Evolutionary conservation across 2,797 vertebrate genomes (phyloP), one percentile per base, ranked within the genome.

Genomic region (Erpetoichthys calabaricus): DNA sequence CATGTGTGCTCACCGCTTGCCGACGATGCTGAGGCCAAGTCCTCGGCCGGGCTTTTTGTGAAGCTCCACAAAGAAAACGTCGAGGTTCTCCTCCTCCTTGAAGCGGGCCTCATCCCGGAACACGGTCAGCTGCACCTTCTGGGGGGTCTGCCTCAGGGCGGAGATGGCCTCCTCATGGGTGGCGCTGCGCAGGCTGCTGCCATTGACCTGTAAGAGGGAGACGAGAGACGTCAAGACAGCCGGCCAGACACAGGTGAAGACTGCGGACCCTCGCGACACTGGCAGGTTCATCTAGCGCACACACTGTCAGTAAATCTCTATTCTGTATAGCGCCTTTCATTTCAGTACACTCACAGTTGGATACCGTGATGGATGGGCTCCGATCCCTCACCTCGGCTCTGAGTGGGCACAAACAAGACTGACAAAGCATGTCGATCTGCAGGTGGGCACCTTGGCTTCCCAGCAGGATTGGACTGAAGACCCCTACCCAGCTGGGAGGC

Each of bases 101-200:
- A 90, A 91, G 68, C 88, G 91, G 0, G 86, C 80, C 61, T 92
- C 89, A 0, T 92, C 91, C 56, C 94, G 80, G 10, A 89, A 87
- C 3, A 98, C 86, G 6, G 79, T 82, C 74, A 98, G 69, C 4
- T 77, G 75, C 44, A 97, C 94, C 67, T 85, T 86, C 7, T 89
- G 81, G 0, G 90, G 90, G 0, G 93, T 95, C 73, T 95, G 92
- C 9, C 94, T 77, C 62, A 98, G 79, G 0, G 88, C 87, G 0
- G 83, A 77, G 63, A 98, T 96, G 4, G 95, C 95, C 52, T 98
- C 92, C 71, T 95, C 89, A 0, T 98, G 95, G 58, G 84, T 85
- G 45, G 87, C 91, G 0, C 64, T 83, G 0, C 92, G 82, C 60
- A 98, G 84, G 63, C 97, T 85, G 25, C 86, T 73, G 1, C 89